phyloP scores from a whole-genome alignment of 2,113 vertebrate species.

The Hypocryptadius cinnamomeus region DNA sequence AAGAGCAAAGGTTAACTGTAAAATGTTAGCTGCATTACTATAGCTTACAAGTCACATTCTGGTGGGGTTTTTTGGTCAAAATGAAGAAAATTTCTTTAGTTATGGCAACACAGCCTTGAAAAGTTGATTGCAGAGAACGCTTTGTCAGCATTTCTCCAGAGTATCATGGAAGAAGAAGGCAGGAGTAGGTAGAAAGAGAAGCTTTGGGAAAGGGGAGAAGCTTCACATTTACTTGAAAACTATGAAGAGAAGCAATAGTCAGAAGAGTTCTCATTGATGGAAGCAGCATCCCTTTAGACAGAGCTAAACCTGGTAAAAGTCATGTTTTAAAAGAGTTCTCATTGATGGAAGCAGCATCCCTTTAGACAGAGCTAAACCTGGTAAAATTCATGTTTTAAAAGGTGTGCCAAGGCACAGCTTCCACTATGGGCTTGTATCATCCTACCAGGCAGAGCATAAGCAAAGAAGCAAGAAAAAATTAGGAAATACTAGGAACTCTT shows the following conservation, averaged over 20 bases:
- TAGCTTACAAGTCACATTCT: neutral
- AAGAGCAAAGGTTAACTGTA: conserved; percentile 60
- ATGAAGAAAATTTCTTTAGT: neutral
- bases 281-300: neutral
- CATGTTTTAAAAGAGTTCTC: neutral
- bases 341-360: neutral
- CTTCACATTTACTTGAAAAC: neutral
- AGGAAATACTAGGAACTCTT: neutral
- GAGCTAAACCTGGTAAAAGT: neutral
- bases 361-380: neutral
- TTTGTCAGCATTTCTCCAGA: neutral
- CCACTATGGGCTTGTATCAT: neutral
- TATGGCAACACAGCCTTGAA: neutral
- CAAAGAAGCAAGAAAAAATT: neutral
- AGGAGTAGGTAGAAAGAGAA: neutral
- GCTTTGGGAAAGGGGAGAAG: neutral
- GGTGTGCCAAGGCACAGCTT: neutral
- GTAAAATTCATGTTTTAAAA: neutral
- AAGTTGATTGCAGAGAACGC: neutral
- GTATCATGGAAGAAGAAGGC: neutral
- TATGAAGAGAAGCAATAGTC: neutral
- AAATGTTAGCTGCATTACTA: neutral
- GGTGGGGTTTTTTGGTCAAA: neutral
- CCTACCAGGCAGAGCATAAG: neutral
- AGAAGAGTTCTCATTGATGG: neutral